These are phyloP conservation scores for Gadus chalcogrammus DNA, from an alignment of 2,113 vertebrate species.

Conservation along the genomic window DNA sequence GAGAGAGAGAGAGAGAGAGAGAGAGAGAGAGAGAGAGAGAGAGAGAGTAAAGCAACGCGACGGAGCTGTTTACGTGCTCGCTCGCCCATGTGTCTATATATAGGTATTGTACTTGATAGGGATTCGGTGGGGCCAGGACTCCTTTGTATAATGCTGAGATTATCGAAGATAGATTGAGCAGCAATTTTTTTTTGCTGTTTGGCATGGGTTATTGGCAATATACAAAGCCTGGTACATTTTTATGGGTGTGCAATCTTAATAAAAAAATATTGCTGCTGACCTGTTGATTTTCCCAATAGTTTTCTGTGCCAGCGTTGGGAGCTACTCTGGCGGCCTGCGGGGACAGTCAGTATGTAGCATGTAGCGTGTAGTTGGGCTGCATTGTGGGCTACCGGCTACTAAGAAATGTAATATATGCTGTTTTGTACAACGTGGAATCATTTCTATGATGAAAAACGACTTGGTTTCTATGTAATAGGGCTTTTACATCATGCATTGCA, in stretches of 20 bases:
- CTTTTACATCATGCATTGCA: too few species aligned
- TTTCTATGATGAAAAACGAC: slow-evolving; percentile 71
- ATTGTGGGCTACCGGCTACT: slow-evolving; percentile 63
- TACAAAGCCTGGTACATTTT: slow-evolving; percentile 58
- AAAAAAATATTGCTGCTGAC: slow-evolving; percentile 68
- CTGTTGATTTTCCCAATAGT: slow-evolving; percentile 52
- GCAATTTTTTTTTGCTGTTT: slow-evolving; percentile 42
- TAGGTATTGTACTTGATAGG: slow-evolving; percentile 25
- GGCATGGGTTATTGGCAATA: slow-evolving; percentile 62
- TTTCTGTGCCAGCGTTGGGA: slow-evolving; percentile 63
- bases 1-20: too few species aligned
- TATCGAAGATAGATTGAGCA: slow-evolving; percentile 33
- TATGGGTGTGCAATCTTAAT: slow-evolving; percentile 58
- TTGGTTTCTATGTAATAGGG: slow-evolving; percentile 69
- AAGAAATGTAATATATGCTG: slow-evolving; percentile 72
- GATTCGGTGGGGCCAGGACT: slow-evolving; percentile 18
- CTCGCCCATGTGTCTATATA: slow-evolving; percentile 54
- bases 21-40: slow-evolving; percentile 30
- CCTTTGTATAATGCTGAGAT: slow-evolving; percentile 35
- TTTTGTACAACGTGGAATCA: slow-evolving; percentile 78
- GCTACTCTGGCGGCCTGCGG: slow-evolving; percentile 29
- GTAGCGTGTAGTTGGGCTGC: slow-evolving; percentile 65
- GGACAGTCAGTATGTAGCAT: slow-evolving; percentile 65
- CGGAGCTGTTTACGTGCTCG: slow-evolving; percentile 58
- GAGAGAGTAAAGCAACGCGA: slow-evolving; percentile 38